These are phyloP conservation scores for Cerastis leucographa DNA, from an alignment of 2,888 invertebrate genomes.

Conservation along the genomic window DNA sequence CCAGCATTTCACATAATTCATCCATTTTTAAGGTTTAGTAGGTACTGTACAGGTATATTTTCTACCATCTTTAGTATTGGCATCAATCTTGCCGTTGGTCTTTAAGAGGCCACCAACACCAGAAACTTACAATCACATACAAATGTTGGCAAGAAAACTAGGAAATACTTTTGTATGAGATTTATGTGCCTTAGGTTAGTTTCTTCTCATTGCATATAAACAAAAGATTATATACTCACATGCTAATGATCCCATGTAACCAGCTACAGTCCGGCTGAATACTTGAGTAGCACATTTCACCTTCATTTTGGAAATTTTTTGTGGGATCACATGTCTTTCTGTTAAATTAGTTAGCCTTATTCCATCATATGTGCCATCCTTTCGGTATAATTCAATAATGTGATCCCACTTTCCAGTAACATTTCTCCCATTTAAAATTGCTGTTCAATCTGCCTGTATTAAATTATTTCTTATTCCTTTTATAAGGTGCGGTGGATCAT, in stretches of 20 bases:
- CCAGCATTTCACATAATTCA: too few species aligned
- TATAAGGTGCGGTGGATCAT: too few species aligned
- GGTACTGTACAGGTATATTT: too few species aligned
- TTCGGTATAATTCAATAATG: not conserved
- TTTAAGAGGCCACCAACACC: too few species aligned
- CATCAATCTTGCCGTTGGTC: too few species aligned
- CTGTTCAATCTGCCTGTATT: slow-evolving; percentile 1
- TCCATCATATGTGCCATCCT: slow-evolving; percentile 4
- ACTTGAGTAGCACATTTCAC: slow-evolving; percentile 7
- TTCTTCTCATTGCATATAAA: not conserved
- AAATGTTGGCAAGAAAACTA: too few species aligned
- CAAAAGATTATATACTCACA: slow-evolving; percentile 1
- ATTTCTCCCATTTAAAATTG: slow-evolving; percentile 6
- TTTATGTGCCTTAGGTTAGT: too few species aligned
- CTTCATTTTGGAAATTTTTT: not conserved
- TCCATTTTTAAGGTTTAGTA: too few species aligned
- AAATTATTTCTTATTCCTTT: not conserved
- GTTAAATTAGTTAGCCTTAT: slow-evolving; percentile 6
- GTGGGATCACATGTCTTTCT: not conserved
- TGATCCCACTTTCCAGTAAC: slow-evolving; percentile 10
- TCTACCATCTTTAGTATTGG: too few species aligned
- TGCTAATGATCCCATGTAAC: slow-evolving; percentile 7
- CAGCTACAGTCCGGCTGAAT: slow-evolving; percentile 17
- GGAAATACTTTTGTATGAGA: too few species aligned
- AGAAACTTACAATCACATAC: too few species aligned